A percentile compares a stretch with the other conserved stretches of the same genome.
Evolutionary conservation across 2,888 invertebrate genomes (phyloP).

Genomic region (Cynaeus angustus): DNA sequence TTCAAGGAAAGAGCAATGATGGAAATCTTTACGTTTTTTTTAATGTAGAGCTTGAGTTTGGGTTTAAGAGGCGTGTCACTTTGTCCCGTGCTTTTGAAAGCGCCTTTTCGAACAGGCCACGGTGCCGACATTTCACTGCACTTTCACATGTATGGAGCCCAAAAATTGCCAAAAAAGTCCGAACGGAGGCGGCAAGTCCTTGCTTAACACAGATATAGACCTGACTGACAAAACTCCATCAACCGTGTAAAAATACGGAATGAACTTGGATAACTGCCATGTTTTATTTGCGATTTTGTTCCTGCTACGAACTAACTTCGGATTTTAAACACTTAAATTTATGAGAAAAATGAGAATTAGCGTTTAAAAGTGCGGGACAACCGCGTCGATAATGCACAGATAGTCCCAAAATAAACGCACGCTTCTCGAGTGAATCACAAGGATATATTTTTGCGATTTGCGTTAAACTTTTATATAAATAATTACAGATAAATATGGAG

Average conservation of each 20-base stretch:
- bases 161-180: conserved; percentile 9
- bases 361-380: not conserved
- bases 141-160: conserved; percentile 18
- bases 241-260: conserved; percentile 48
- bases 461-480: conserved; percentile 19
- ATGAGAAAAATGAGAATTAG: not conserved
- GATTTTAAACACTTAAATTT: not conserved
- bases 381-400: conserved; percentile 11
- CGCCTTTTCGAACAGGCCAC: conserved; percentile 82
- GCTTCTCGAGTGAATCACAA: conserved; percentile 24
- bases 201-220: conserved; percentile 36
- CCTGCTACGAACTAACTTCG: conserved; percentile 17
- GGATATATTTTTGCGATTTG: conserved; percentile 15
- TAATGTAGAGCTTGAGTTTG: conserved; percentile 54
- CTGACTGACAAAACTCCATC: conserved; percentile 40
- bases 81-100: conserved; percentile 72
- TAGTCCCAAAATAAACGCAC: conserved; percentile 12
- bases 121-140: conserved; percentile 76
- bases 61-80: conserved; percentile 61
- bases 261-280: conserved; percentile 48
- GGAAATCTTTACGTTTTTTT: conserved; percentile 51
- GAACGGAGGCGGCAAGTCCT: conserved; percentile 13
- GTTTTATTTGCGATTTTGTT: conserved; percentile 36
- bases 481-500: conserved; percentile 15
- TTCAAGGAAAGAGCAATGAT: conserved; percentile 32